Evolutionary conservation across 1,140 invertebrate genomes (phyloP).

Genomic region (Rhopalosiphum maidis): DNA sequence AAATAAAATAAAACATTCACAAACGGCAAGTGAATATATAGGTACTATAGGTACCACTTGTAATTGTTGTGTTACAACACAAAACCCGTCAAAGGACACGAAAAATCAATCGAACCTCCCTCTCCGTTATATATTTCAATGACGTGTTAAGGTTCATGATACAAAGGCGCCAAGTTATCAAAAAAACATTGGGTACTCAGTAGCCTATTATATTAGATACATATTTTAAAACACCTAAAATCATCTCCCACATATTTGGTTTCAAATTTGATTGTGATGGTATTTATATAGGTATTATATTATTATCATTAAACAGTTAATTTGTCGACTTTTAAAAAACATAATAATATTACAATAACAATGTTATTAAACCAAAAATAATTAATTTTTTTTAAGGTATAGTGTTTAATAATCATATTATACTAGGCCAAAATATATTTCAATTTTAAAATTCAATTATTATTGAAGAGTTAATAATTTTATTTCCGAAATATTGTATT

Average conservation of each 20-base stretch:
- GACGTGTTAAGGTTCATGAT: neutral
- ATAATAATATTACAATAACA: neutral
- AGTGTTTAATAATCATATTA: neutral
- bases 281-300: too few relatives aligned
- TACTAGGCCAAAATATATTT: neutral
- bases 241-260: too few relatives aligned
- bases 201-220: neutral
- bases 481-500: neutral
- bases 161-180: neutral
- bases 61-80: neutral
- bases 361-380: neutral
- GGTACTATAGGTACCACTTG: slow-evolving; percentile 12
- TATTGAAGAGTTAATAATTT: neutral
- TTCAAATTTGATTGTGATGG: too few relatives aligned
- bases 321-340: neutral
- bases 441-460: neutral
- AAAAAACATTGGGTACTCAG: neutral
- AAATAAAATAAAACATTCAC: slow-evolving; percentile 1
- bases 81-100: neutral
- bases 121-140: neutral
- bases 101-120: neutral
- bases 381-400: neutral
- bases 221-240: too few relatives aligned
- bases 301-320: neutral
- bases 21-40: neutral